Evolutionary conservation across 1,140 invertebrate genomes (phyloP), one percentile per base, ranked within the genome.

Genomic region (Megathymus violae): DNA sequence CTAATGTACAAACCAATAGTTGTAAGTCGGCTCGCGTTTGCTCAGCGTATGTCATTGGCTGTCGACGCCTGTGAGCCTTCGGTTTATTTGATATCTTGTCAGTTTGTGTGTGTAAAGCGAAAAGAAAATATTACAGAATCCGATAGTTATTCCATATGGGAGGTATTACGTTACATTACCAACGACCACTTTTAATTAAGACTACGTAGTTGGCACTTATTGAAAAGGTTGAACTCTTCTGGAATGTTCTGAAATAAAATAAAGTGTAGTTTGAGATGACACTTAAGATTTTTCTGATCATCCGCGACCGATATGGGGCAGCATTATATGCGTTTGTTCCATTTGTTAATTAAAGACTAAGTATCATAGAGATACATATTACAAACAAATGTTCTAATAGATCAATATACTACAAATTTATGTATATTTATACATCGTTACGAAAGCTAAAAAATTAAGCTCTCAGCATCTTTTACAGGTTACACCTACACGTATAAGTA

Each of bases 31-130:
- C 71, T 62, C 81, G 78, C 84, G 84, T 89, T 78, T 80, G 84
- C 86, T 76, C 86, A 74, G 71, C 78, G 80, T 89, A 85, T 84
- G 84, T 86, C 84, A 87, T 84, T 81, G 73, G 74, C 82, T 88
- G 84, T 86, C 82, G 81, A 84, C 82, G 81, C 73, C 69, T 72
- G 69, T 71, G 71, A 74, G 71, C 75, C 80, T 78, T 75, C 64
- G 72, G 74, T 71, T 73, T 76, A 77, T 76, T 71, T 74, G 64
- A 74, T 71, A 74, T 69, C 71, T 73, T 62, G 60, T 63, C 44
- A 10, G 62, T 64, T 52, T 36, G 59, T 50, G 48, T 48, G 41
- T 31, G 27, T 31, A 31, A 31, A 31, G 9, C 27, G 9, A 31
- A 31, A 31, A 31, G 27, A 31, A 31, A 31, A 31, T 9, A 9